Base-by-base conservation (phyloP, 2,113 vertebrate genomes). In the Myotis davidii region DNA sequence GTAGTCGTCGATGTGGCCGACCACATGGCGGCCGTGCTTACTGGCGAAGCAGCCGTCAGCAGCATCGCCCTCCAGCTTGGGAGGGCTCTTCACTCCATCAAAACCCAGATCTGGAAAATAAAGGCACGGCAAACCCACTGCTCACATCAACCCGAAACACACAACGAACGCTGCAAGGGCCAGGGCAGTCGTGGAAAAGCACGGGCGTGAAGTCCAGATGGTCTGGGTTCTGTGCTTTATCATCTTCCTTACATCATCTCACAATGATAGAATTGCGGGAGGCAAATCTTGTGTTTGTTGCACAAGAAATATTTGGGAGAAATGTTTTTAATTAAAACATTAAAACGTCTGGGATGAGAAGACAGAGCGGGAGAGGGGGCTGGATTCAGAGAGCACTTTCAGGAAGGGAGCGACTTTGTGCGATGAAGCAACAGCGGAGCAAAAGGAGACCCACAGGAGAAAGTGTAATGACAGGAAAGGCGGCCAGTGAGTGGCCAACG, bases 1-100 rank as follows among this genome's bases (percentile, higher is more conserved):
- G 56, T 99, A 99, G 74, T 99, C 98, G 34, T 99, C 98, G 2
- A 99, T n/a, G 39, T 98, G 97, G 64, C 98, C 98, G 0, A 99
- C 76, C 0, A 98, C 96, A 0, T 99, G 99, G 96, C 92, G 77
- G 67, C 98, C 98, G 1, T 96, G 97, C 83, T 96, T 98, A 92
- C 73, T 98, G 81, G 96, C 83, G 50, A 98, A 98, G 18, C 96
- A 96, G 11, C 97, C 98, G 0, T 96, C 98, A 0, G 85, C 98
- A 18, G 98, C 98, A 6, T 99, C 97, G 0, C 98, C 99, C 76
- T 99, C 99, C 85, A 99, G 97, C n/a, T 98, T 97, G 50, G 98
- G 96, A 94, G 98, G 98, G 0, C n/a, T 95, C 76, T 90, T 97
- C 59, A 3, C 59, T 91, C 4, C 34, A 50, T 86, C 17, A 39